phyloP scores from a whole-genome alignment of 2,113 vertebrate genomes.

The Aythya baeri region DNA sequence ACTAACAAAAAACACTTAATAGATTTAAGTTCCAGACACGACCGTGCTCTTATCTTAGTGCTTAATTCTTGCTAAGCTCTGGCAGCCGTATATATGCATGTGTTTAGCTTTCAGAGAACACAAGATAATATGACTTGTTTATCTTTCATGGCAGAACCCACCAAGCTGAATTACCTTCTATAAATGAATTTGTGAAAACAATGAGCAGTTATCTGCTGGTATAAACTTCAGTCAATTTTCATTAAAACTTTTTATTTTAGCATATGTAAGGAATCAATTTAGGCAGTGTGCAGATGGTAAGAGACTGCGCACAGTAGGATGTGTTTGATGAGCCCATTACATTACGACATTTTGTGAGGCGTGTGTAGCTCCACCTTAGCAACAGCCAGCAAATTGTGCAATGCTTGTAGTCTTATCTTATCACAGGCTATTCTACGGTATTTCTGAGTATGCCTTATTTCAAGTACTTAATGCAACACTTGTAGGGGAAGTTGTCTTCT shows the following conservation, averaged over 20 bases:
- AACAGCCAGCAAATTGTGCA: accelerated
- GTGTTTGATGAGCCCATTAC: background rate
- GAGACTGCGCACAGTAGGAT: background rate
- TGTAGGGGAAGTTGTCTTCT: accelerated
- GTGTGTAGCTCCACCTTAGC: background rate
- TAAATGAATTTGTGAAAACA: background rate
- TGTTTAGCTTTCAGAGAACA: background rate
- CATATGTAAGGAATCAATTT: accelerated
- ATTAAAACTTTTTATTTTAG: background rate
- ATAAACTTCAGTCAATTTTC: background rate
- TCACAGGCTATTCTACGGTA: accelerated
- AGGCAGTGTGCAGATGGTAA: background rate
- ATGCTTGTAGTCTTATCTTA: accelerated
- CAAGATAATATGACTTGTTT: accelerated
- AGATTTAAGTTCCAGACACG: background rate
- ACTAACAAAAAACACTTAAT: background rate
- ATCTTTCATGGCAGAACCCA: background rate
- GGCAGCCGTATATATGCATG: accelerated
- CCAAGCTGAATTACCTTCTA: background rate
- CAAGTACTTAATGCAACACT: background rate
- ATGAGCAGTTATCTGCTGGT: background rate
- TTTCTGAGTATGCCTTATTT: background rate
- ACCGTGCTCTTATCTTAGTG: background rate
- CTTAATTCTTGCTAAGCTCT: background rate
- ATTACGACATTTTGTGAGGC: accelerated